Evolutionary conservation across 2,888 invertebrate genomes (phyloP).

Genomic region (Tridacna crocea): DNA sequence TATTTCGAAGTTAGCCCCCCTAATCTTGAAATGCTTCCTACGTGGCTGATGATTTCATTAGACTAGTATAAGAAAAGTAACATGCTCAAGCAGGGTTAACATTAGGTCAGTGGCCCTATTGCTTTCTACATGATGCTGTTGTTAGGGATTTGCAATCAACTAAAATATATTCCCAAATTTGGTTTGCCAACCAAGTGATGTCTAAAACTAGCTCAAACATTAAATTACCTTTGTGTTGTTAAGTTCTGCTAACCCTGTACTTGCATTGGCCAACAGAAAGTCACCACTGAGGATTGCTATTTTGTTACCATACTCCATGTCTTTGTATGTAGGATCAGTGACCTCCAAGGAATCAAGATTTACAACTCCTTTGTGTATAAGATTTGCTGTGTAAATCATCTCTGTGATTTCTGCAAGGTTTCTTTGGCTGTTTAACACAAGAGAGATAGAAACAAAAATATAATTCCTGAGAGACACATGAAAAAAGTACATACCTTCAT

Average conservation of each 20-base stretch:
- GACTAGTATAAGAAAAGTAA: too few species aligned
- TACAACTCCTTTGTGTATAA: slow-evolving; percentile 94
- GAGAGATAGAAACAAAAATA: not conserved
- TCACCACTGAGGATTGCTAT: slow-evolving; percentile 96
- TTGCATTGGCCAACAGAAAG: slow-evolving; percentile 94
- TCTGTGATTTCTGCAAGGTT: slow-evolving; percentile 96
- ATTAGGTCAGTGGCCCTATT: too few species aligned
- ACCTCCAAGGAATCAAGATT: slow-evolving; percentile 87
- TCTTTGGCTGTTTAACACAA: slow-evolving; percentile 72
- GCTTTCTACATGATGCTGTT: too few species aligned
- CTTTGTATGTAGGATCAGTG: slow-evolving; percentile 84
- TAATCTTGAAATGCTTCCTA: too few species aligned
- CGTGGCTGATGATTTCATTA: too few species aligned
- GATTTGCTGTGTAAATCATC: slow-evolving; percentile 96
- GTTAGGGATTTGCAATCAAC: too few species aligned
- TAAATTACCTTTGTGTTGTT: slow-evolving; percentile 86
- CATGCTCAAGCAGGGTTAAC: too few species aligned
- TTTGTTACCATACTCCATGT: slow-evolving; percentile 97
- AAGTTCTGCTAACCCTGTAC: slow-evolving; percentile 92
- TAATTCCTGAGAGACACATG: not conserved
- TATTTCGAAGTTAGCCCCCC: too few species aligned
- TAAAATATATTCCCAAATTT: too few species aligned
- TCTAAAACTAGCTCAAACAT: too few species aligned
- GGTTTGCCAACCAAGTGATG: too few species aligned
- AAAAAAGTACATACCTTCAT: too few species aligned